These are phyloP conservation scores for Candidula unifasciata DNA, from an alignment of 2,888 invertebrate genomes.

Conservation along the genomic window DNA sequence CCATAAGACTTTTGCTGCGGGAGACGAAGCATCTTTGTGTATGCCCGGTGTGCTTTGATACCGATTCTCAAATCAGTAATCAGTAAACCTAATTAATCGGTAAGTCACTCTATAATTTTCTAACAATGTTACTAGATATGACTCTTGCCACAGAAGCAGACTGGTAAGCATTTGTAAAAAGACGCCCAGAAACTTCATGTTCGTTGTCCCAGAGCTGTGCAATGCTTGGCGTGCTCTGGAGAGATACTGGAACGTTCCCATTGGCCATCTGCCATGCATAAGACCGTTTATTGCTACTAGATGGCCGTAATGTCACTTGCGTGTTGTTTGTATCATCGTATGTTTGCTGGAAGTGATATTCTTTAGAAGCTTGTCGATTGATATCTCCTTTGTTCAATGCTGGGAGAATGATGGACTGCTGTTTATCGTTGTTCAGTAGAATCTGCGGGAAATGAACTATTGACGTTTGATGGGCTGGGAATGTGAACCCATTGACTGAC, in stretches of 20 bases:
- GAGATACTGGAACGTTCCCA: conserved; percentile 46
- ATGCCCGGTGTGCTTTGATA: too few species aligned
- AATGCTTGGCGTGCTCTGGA: conserved; percentile 56
- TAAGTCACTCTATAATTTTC: neutral
- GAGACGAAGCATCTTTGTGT: too few species aligned
- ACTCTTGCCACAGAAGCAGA: neutral
- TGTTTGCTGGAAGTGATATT: neutral
- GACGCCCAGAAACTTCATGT: neutral
- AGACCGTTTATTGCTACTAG: conserved; percentile 48
- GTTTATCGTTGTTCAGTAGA: neutral
- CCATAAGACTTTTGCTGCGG: neutral
- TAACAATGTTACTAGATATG: neutral
- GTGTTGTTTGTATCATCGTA: neutral
- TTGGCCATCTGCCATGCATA: conserved; percentile 60
- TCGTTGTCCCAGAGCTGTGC: conserved; percentile 57
- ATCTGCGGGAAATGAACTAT: conserved; percentile 45
- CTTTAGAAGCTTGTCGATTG: neutral
- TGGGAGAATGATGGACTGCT: neutral
- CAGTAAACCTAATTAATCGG: too few species aligned
- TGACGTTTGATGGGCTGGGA: conserved; percentile 49
- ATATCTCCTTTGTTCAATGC: neutral
- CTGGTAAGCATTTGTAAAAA: too few species aligned
- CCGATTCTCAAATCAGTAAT: too few species aligned
- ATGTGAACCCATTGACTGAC: conserved; percentile 55
- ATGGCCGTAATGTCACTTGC: neutral